Percentiles rank a stretch among this genome's conserved stretches.
phyloP scores from a whole-genome alignment of 2,113 vertebrate genomes.

The Octodon degus region DNA sequence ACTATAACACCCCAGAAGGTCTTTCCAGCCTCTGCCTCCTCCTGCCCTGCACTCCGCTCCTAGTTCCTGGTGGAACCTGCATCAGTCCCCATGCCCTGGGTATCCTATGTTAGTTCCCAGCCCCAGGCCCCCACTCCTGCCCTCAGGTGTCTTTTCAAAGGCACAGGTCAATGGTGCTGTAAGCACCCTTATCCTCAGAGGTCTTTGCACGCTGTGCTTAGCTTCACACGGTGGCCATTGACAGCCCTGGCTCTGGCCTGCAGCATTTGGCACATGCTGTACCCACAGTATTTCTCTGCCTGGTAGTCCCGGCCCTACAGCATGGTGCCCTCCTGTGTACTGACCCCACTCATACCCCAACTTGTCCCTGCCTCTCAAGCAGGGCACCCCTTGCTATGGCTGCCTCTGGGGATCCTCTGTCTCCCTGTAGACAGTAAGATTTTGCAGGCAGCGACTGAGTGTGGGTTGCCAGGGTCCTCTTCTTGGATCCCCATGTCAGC shows the following conservation, averaged over 20 bases:
- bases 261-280: neutral
- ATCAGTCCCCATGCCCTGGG: neutral
- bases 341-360: neutral
- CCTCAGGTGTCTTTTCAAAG: neutral
- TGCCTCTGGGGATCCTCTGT: neutral
- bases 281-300: neutral
- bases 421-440: fast-evolving
- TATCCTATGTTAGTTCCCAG: neutral
- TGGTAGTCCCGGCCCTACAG: neutral
- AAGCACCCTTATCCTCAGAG: neutral
- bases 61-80: neutral
- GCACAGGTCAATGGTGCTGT: neutral
- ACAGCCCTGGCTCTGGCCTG: neutral
- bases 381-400: neutral
- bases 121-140: no score
- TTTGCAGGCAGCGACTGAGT: neutral
- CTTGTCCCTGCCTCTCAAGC: neutral
- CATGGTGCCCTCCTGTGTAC: neutral
- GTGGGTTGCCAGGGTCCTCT: neutral
- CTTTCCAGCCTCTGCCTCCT: neutral
- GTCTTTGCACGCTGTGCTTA: neutral
- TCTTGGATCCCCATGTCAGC: fast-evolving
- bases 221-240: neutral
- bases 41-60: neutral
- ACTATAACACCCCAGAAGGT: neutral